These are phyloP conservation scores for Megatriorchis doriae DNA, from an alignment of 2,113 vertebrate genomes.

Conservation along the genomic window DNA sequence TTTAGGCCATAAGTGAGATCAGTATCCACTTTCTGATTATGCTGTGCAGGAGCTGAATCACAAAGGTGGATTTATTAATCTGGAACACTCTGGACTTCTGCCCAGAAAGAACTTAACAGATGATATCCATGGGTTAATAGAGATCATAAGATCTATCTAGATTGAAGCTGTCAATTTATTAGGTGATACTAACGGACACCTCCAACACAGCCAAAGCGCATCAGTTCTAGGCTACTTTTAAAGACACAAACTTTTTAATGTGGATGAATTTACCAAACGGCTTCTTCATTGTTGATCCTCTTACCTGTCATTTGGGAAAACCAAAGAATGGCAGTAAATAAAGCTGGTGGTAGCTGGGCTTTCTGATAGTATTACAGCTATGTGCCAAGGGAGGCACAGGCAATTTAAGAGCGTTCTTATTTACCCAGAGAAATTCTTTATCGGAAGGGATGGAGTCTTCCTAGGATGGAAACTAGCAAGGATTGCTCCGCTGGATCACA, in stretches of 20 bases:
- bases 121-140: neutral
- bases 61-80: neutral
- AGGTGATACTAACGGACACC: neutral
- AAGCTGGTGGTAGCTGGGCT: neutral
- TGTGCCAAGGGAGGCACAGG: neutral
- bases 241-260: rapidly evolving
- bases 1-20: neutral
- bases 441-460: neutral
- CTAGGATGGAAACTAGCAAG: neutral
- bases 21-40: neutral
- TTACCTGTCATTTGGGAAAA: neutral
- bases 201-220: neutral
- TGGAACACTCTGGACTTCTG: neutral
- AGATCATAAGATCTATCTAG: neutral
- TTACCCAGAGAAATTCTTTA: neutral
- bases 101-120: neutral
- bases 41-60: neutral
- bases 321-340: neutral
- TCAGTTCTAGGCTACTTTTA: neutral
- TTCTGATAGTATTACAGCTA: rapidly evolving
- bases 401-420: neutral
- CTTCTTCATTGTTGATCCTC: neutral
- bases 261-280: neutral
- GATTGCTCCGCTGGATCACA: neutral
- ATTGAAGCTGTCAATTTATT: neutral